These are phyloP conservation scores for Eleginops maclovinus DNA, from an alignment of 2,113 vertebrate species.

Conservation along the genomic window DNA sequence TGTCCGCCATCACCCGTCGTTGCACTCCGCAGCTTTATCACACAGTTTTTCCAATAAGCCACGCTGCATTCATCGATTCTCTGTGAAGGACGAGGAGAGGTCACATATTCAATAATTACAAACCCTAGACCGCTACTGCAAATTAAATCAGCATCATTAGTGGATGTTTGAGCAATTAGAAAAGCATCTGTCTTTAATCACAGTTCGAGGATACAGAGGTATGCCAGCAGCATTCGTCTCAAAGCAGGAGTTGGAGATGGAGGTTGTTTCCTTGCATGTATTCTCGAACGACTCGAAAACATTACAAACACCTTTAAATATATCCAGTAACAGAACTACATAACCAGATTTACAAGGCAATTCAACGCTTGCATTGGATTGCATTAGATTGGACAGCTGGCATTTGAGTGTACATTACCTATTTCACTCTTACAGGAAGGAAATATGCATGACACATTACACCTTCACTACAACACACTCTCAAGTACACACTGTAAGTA, in stretches of 20 bases:
- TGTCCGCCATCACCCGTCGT: not conserved
- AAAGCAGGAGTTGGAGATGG: not conserved
- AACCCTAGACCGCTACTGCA: slow-evolving; percentile 57
- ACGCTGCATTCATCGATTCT: slow-evolving; percentile 51
- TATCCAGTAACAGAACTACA: not conserved
- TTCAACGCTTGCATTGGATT: not conserved
- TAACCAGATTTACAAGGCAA: not conserved
- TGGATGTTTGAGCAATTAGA: slow-evolving; percentile 58
- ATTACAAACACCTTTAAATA: not conserved
- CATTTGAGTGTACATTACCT: not conserved
- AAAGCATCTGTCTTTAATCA: slow-evolving; percentile 62
- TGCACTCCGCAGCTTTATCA: not conserved
- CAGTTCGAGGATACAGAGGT: slow-evolving; percentile 26
- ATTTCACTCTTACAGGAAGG: slow-evolving; percentile 13
- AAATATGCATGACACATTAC: not conserved
- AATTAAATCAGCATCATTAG: slow-evolving; percentile 61
- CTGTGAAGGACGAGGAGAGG: slow-evolving; percentile 66
- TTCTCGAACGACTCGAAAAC: not conserved
- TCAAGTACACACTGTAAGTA: not conserved
- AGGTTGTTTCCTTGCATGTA: not conserved
- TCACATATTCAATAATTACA: slow-evolving; percentile 70
- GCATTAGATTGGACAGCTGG: not conserved
- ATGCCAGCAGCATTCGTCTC: slow-evolving; percentile 6
- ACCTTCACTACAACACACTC: not conserved
- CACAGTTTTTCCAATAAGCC: slow-evolving; percentile 21